phyloP scores from a whole-genome alignment of 2,888 invertebrate species.

The Orchesella flavescens region DNA sequence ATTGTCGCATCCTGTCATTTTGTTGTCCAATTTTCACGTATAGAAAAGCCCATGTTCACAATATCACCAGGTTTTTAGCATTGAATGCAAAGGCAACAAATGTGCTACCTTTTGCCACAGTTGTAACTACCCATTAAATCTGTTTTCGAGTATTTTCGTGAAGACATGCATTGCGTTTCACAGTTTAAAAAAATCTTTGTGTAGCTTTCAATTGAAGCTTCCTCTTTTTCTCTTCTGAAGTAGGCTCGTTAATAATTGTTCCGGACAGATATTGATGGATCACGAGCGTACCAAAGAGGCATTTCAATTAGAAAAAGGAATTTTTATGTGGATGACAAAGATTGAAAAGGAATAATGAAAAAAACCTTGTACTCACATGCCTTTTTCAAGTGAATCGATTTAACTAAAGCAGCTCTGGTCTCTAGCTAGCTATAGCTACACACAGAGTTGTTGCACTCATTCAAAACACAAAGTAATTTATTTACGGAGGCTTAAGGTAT shows the following conservation, averaged over 20 bases:
- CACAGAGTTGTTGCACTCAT: slow-evolving; percentile 25
- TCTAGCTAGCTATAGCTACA: background rate
- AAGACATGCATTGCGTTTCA: slow-evolving; percentile 45
- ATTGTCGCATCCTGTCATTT: background rate
- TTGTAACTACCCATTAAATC: slow-evolving; percentile 30
- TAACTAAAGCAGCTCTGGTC: background rate
- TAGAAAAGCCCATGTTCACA: slow-evolving; percentile 27
- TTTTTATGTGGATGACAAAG: background rate
- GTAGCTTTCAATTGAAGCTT: slow-evolving; percentile 18
- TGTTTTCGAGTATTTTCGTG: slow-evolving; percentile 28
- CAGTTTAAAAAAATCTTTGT: slow-evolving; percentile 44
- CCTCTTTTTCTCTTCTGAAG: slow-evolving; percentile 30
- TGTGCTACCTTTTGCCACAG: slow-evolving; percentile 19
- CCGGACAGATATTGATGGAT: slow-evolving; percentile 57
- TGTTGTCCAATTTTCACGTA: slow-evolving; percentile 40
- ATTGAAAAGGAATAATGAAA: slow-evolving; percentile 35
- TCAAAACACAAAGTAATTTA: slow-evolving; percentile 56
- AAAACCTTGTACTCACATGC: slow-evolving; percentile 42
- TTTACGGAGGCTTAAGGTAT: slow-evolving; percentile 67
- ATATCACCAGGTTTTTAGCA: no score
- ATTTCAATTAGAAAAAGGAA: slow-evolving; percentile 35
- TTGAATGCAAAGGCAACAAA: no score
- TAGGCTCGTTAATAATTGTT: slow-evolving; percentile 53
- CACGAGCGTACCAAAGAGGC: slow-evolving; percentile 39
- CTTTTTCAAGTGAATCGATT: slow-evolving; percentile 42